Conservation (phyloP, 2,113 vertebrate species). For the Callithrix jacchus region DNA sequence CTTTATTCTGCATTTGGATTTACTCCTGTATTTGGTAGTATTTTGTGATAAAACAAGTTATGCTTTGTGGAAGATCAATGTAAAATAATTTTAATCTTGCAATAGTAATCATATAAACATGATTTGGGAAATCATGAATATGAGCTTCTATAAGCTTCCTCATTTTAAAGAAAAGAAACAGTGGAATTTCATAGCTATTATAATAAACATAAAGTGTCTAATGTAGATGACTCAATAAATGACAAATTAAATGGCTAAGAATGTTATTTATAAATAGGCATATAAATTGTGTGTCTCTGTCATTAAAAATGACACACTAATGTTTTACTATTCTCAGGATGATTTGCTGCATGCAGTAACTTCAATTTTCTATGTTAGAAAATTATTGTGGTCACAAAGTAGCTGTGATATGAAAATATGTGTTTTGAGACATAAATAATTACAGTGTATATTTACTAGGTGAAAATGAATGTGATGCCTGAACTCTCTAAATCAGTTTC, state of each 20-base stretch:
- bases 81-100: background rate
- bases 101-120: background rate
- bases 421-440: background rate
- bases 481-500: background rate
- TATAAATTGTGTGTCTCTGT: background rate
- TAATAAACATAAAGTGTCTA: background rate
- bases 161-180: background rate
- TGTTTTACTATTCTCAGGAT: background rate
- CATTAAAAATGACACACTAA: background rate
- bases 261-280: background rate
- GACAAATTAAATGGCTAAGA: background rate
- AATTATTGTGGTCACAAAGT: background rate
- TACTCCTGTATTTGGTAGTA: background rate
- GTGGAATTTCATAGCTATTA: background rate
- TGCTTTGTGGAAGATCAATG: background rate
- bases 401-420: background rate
- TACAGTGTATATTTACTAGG: background rate
- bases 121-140: background rate
- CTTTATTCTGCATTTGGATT: background rate
- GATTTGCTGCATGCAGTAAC: background rate
- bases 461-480: background rate
- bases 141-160: background rate
- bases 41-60: background rate
- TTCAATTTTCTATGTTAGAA: background rate
- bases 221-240: background rate